A percentile compares a stretch with the other conserved stretches of the same genome.
phyloP scores from a whole-genome alignment of 2,888 invertebrate genomes.

The Ornithoptera priamus region DNA sequence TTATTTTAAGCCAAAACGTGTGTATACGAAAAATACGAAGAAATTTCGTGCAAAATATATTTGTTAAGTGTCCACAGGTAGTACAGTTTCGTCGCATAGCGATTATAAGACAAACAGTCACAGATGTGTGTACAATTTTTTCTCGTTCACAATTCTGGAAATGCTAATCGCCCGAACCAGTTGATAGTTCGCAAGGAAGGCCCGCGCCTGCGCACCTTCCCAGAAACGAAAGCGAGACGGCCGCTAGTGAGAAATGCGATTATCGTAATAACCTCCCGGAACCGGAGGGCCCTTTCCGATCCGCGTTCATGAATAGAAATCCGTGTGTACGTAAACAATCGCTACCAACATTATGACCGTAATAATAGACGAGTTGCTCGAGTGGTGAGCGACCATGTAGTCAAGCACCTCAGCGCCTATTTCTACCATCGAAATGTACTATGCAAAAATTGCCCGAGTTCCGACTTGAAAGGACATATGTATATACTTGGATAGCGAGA shows the following conservation, averaged over 20 bases:
- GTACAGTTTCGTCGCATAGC: too few species aligned
- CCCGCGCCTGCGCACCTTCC: conserved; percentile 58
- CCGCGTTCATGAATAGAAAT: conserved; percentile 52
- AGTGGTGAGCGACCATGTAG: too few species aligned
- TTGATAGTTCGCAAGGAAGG: conserved; percentile 71
- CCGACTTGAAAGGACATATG: too few species aligned
- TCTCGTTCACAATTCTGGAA: conserved; percentile 69
- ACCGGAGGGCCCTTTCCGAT: conserved; percentile 63
- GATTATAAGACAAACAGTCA: too few species aligned
- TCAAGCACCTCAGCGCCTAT: too few species aligned
- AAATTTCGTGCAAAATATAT: too few species aligned
- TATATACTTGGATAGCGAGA: too few species aligned
- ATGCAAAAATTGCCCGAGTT: too few species aligned
- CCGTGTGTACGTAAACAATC: conserved; percentile 33
- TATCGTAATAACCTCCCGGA: conserved; percentile 75
- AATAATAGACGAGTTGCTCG: conserved; percentile 8
- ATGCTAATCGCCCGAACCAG: conserved; percentile 69
- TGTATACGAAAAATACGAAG: too few species aligned
- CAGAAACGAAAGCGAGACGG: conserved; percentile 73
- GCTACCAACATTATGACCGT: conserved; percentile 12
- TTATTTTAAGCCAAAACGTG: too few species aligned
- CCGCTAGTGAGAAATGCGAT: conserved; percentile 72
- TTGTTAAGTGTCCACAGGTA: too few species aligned
- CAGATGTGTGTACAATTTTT: conserved; percentile 27
- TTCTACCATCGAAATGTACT: too few species aligned